These are phyloP conservation scores for Heterocephalus glaber DNA, from an alignment of 2,113 vertebrate species.

Conservation along the genomic window DNA sequence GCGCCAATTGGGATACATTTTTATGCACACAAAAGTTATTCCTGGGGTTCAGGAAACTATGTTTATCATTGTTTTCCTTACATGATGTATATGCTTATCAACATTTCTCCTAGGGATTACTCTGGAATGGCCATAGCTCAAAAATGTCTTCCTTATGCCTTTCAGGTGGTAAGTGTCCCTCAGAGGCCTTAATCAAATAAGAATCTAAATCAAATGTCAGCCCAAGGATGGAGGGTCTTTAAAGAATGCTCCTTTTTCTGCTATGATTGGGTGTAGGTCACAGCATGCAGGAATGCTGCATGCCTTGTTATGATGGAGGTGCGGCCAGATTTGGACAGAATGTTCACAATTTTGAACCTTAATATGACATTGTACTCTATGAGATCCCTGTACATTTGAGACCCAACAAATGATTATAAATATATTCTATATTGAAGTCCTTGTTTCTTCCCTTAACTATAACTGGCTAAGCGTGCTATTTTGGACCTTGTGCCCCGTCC, in stretches of 20 bases:
- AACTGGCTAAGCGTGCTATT: neutral
- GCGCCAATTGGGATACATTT: neutral
- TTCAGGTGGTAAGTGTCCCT: neutral
- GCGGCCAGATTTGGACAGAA: neutral
- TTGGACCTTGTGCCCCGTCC: neutral
- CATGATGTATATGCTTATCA: neutral
- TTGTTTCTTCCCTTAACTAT: neutral
- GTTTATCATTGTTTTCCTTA: neutral
- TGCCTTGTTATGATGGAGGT: neutral
- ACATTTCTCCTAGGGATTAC: neutral
- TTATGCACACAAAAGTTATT: neutral
- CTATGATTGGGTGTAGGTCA: neutral
- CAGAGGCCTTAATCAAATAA: neutral
- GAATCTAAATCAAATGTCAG: neutral
- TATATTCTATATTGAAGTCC: neutral
- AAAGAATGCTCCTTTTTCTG: neutral
- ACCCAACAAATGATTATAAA: neutral
- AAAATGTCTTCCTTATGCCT: neutral
- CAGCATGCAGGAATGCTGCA: neutral
- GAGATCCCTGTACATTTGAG: neutral
- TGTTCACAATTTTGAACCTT: neutral
- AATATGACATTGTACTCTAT: neutral
- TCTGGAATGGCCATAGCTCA: neutral
- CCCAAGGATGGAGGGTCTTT: neutral
- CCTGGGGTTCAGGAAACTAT: neutral